Evolutionary conservation across 1,140 invertebrate genomes (phyloP), one percentile per base, ranked within the genome.

Genomic region (Aphelinus certus): DNA sequence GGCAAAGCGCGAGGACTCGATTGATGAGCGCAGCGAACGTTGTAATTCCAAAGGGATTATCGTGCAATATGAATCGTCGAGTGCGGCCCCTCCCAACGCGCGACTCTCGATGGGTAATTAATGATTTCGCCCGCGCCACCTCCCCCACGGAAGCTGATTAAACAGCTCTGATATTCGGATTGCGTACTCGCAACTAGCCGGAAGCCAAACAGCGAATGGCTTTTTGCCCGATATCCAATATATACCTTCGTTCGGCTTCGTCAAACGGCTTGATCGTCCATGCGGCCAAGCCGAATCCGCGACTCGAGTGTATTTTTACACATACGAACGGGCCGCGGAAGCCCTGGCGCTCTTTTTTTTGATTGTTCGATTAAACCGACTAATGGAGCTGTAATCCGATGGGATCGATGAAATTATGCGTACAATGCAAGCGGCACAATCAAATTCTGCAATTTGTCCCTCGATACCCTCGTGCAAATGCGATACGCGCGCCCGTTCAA

Each of bases 281-380:
- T 55, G 42, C 6, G 51, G 7, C 53, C 53, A 66, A 55, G 51
- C 10, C 43, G 26, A 26, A 26, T 46, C 4, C 7, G 7, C 7
- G 43, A 56, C 26, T 26, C 26, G 26, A 26, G 26, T 26, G 26
- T 26, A 26, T 26, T 26, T 26, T 42, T 60, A 42, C 43, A 51
- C 42, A 42, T 6, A 51, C 42, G 42, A 2, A 51, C 26, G 3
- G n/a, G n/a, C 26, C 26, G n/a, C 1, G 45, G 46, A 47, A 10
- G 61, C 43, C 7, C 9, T 0, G 10, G 26, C 43, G 3, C 9
- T 2, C 57, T 69, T 7, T 6, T 58, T 51, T 55, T 61, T 73
- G 67, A 73, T 73, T 73, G 67, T 55, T 9, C 47, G 67, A 67
- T 60, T 73, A 61, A 73, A 73, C 67, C 67, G 58, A 66, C 55